Evolutionary conservation across 1,140 invertebrate species (phyloP), one percentile per base, ranked within the genome.

Genomic region (Popillia japonica): DNA sequence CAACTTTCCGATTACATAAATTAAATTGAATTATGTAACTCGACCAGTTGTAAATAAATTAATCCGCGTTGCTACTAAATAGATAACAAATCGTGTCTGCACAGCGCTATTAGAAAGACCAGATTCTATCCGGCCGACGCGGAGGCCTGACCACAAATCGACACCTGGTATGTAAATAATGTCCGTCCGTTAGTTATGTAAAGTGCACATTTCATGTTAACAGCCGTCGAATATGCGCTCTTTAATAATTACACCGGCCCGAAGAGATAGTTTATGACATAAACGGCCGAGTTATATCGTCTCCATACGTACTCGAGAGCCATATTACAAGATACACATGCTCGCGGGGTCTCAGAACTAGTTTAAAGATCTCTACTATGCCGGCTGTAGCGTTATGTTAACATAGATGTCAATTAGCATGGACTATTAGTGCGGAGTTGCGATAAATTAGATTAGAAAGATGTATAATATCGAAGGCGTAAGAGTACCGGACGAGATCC

Each of bases 371-470:
- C 61, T 3, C 20, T 17, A 14, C 48, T 6, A 14, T n/a, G 61
- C 20, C 11, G 20, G 22, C 27, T 20, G 10, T 11, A 68, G 27
- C 27, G 27, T 20, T 27, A 34, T 68, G 61, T 68, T 68, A 68
- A 68, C 61, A 68, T 20, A 68, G 61, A 22, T 68, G 61, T 68
- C 61, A 68, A 68, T 68, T 68, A 68, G 61, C 22, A 68, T 20
- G 61, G 61, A 27, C 61, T 68, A 68, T 68, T 68, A 68, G 61
- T 34, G 61, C 61, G 9, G 22, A 68, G 61, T 68, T 55, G 48
- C 48, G 61, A 68, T 68, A 68, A 68, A 68, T 68, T 68, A 68
- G 61, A 68, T 68, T 68, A 68, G 61, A 68, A 68, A 68, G 61
- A 68, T 34, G 61, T 68, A 68, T 68, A 34, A 27, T 68, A 68